A percentile compares a stretch with the other conserved stretches of the same genome.
Conservation (phyloP, 2,797 vertebrate species). For the Eutrigla gurnardus region DNA sequence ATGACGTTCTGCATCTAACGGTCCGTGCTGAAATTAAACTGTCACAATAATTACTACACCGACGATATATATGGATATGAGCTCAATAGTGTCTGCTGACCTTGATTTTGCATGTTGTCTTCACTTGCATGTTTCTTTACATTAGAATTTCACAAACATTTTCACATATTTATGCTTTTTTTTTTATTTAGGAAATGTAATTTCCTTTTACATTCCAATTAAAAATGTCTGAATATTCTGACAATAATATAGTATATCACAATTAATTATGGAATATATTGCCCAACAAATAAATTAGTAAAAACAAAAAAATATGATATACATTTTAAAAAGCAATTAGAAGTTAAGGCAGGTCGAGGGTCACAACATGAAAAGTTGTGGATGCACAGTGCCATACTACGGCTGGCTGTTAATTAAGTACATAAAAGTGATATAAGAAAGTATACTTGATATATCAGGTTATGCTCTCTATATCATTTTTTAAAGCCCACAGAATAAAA, state of each 20-base stretch:
- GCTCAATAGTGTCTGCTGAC: background rate
- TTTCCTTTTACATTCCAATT: too few species aligned
- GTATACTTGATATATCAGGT: constrained; percentile 21
- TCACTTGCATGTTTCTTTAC: background rate
- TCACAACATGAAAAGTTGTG: background rate
- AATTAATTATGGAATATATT: background rate
- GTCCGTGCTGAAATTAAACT: constrained; percentile 64
- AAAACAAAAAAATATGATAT: constrained; percentile 8
- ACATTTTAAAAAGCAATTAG: background rate
- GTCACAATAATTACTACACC: too few species aligned
- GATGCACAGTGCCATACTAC: constrained; percentile 13
- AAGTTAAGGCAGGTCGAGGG: background rate
- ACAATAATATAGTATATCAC: background rate
- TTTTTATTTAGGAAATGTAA: too few species aligned
- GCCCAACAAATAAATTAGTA: background rate
- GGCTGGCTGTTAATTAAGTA: constrained; percentile 41
- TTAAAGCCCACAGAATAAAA: constrained; percentile 31
- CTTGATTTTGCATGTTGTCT: background rate
- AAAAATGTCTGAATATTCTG: background rate
- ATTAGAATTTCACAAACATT: background rate
- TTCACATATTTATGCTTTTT: background rate
- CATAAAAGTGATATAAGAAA: constrained; percentile 51
- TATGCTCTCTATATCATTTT: constrained; percentile 19
- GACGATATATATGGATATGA: background rate
- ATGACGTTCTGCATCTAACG: constrained; percentile 61